phyloP scores from a whole-genome alignment of 2,888 invertebrate species.

The Cephus nigrinus region DNA sequence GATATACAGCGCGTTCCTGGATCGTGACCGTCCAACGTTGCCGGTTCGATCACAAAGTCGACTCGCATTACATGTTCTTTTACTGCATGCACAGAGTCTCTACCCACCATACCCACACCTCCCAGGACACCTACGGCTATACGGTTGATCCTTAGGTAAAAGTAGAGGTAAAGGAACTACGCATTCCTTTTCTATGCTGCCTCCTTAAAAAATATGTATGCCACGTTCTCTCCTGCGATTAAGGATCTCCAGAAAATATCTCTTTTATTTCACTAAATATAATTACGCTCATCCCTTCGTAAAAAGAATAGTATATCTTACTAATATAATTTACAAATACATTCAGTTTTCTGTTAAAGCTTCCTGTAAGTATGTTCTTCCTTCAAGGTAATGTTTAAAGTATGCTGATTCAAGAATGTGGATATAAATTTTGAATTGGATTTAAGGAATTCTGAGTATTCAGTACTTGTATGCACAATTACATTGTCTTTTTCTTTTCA shows the following conservation, averaged over 20 bases:
- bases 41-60: constrained; percentile 21
- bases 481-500: too few relatives aligned
- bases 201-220: background rate
- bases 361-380: too few relatives aligned
- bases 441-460: too few relatives aligned
- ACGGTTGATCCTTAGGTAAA: background rate
- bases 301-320: too few relatives aligned
- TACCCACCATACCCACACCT: constrained; percentile 18
- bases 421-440: too few relatives aligned
- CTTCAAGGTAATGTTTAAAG: too few relatives aligned
- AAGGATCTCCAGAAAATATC: background rate
- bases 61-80: constrained; percentile 38
- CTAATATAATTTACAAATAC: too few relatives aligned
- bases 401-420: too few relatives aligned
- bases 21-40: constrained; percentile 33
- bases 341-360: too few relatives aligned
- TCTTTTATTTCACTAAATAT: background rate
- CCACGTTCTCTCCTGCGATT: background rate
- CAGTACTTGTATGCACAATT: too few relatives aligned
- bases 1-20: background rate
- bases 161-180: background rate
- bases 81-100: constrained; percentile 33
- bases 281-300: too few relatives aligned
- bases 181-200: constrained; percentile 26
- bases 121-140: constrained; percentile 17